Evolutionary conservation across 2,888 invertebrate genomes (phyloP), one percentile per base, ranked within the genome.

Genomic region (Cantharis rustica): DNA sequence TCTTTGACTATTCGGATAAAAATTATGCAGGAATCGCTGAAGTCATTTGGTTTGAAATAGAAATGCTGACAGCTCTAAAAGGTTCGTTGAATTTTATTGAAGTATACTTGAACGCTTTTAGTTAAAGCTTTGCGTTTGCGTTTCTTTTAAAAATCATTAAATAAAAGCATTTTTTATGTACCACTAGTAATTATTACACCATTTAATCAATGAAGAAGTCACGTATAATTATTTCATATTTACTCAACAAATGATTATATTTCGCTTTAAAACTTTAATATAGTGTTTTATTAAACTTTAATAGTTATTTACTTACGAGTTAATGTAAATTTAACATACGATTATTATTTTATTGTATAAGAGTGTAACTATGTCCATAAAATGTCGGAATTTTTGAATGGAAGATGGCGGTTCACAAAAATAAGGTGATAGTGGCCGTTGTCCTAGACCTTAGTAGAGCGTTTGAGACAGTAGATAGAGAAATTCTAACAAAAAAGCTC

Each of bases 41-140:
- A 73, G 62, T 16, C 73, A 68, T 73, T 73, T 69, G 68, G 73
- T 73, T 73, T 73, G 16, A 27, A 69, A 69, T 63, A 73, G 73
- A 68, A 73, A 73, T 69, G 73, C 72, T 72, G 66, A 72, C 72
- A 31, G 66, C 62, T 62, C 68, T 16, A 17, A 62, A 73, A 72
- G 66, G 72, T 68, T 72, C 31, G 17, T 68, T 27, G 68, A 72
- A 73, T 73, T 68, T 73, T 73, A 73, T 73, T 73, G 61, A 23
- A 61, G 61, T 62, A 71, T 47, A 72, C 72, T 64, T 17, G 17
- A 64, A 47, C 72, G 31, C 72, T 72, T 72, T 66, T 64, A 20
- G 27, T 61, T 66, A 31, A 27, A 31, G 23, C 20, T 64, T 61
- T 47, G 47, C 47, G 47, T 47, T 64, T 31, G 17, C 31, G 47